These are phyloP conservation scores for human DNA, from an alignment of 2,113 vertebrate species.

Conservation along the genomic window GRCh38 chr2:178771501-178772000, in stretches of 20 bases:
- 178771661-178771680: neutral
- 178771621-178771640: neutral
- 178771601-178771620: neutral
- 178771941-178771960: neutral
- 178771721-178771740: neutral
- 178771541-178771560: neutral
- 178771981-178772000: neutral
- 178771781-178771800: neutral
- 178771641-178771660: neutral
- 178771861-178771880: neutral
- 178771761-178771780: neutral
- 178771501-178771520: neutral
- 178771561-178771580: constrained; percentile 6
- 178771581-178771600: neutral
- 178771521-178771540: neutral
- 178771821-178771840: neutral
- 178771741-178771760: neutral
- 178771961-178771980: neutral
- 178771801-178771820: neutral
- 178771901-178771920: neutral
- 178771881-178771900: neutral
- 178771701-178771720: neutral
- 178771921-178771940: neutral
- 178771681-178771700: constrained; percentile 1
- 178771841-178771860: neutral